Base-by-base conservation (phyloP, 2,888 invertebrate species). In the Panopea generosa region DNA sequence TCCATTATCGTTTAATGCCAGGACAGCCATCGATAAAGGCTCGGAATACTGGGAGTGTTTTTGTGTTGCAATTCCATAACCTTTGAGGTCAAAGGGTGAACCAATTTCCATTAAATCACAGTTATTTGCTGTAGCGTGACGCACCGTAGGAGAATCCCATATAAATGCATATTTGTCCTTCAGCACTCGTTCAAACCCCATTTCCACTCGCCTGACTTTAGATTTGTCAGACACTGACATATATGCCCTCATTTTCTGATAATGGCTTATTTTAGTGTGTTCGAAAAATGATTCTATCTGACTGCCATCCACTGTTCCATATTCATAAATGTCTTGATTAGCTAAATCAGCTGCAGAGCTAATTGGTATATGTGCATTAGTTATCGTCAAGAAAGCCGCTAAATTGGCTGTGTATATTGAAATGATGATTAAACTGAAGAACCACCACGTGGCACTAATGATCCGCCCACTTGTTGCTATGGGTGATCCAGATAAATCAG, bases 391-490 rank as follows among this genome's bases (percentile, higher is more conserved):
- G 77, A 90, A 90, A 53, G 90, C 90, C 22, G 90, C 90, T 69
- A 90, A 83, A 70, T 90, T 90, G 49, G 90, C 90, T 29, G 90
- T 90, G 81, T 90, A 90, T 68, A 89, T 86, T 53, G 90, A 88
- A 53, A 89, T 87, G 27, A 90, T 81, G 38, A 89, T 90, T 57
- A 90, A 82, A 55, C 87, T 88, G 75, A 90, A 90, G 65, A 89
- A 89, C 89, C 90, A 90, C 88, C 90, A 89, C 6, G 88, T 81
- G 22, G 87, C 86, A 45, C 87, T 87, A 22, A 90, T 71, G 24
- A 90, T 89, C 26, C 90, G 78, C 11, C 90, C 87, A 20, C 88
- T 87, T 24, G 87, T 86, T 50, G 89, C 87, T 6, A 82, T 70
- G 1, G 90, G 88, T 47, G 90, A 79, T 22, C 86, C 86, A 2